Evolutionary conservation across 2,888 invertebrate genomes (phyloP).

Genomic region (Sphaerophoria taeniata): DNA sequence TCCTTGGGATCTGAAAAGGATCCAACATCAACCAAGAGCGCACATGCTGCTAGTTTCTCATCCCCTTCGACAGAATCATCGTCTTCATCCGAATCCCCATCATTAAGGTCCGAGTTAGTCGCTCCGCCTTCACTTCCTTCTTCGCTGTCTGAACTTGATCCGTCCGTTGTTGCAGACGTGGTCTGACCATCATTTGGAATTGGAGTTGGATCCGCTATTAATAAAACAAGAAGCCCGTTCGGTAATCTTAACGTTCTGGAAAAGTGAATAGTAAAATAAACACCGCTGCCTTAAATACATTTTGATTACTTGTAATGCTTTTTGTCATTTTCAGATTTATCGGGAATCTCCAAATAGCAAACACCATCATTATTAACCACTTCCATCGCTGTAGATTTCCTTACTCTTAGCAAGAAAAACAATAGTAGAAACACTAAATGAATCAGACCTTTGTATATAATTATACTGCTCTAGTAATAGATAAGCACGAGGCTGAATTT

Average conservation of each 20-base stretch:
- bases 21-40: constrained; percentile 90
- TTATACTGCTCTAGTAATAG: no score
- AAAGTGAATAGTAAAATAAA: neutral
- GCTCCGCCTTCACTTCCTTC: no score
- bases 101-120: constrained; percentile 76
- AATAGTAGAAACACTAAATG: no score
- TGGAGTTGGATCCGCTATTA: constrained; percentile 87
- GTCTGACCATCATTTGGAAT: constrained; percentile 79
- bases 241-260: constrained; percentile 86
- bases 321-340: constrained; percentile 90
- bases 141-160: constrained; percentile 73
- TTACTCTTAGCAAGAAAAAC: no score
- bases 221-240: constrained; percentile 89
- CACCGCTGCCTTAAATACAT: constrained; percentile 53
- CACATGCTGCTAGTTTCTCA: constrained; percentile 87
- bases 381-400: neutral
- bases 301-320: constrained; percentile 88
- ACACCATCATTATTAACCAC: constrained; percentile 63
- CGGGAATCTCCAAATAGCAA: constrained; percentile 84
- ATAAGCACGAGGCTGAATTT: no score
- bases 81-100: constrained; percentile 75
- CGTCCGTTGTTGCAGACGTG: constrained; percentile 77
- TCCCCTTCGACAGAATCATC: constrained; percentile 77
- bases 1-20: constrained; percentile 90
- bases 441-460: no score